Conservation (phyloP, 2,888 invertebrate species). For the Lepidocyrtinus sp. region DNA sequence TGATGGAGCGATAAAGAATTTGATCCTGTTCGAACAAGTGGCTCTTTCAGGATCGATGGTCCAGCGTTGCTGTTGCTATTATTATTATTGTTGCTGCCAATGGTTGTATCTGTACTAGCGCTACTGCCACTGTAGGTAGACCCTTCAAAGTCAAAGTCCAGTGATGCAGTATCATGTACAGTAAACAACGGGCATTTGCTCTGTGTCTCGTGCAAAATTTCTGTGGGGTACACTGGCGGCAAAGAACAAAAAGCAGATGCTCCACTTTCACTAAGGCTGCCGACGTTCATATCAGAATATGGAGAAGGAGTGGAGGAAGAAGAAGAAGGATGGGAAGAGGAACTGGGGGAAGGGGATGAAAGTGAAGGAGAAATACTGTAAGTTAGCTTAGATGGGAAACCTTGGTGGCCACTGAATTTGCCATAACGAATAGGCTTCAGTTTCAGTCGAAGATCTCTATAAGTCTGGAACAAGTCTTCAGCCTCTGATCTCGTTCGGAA, state of each 20-base stretch:
- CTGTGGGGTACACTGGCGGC: constrained; percentile 62
- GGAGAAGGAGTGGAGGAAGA: constrained; percentile 36
- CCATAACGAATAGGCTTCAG: constrained; percentile 68
- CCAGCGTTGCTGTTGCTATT: constrained; percentile 1
- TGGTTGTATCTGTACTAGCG: constrained; percentile 36
- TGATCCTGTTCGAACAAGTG: constrained; percentile 58
- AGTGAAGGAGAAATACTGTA: constrained; percentile 46
- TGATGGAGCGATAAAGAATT: constrained; percentile 60
- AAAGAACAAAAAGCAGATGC: constrained; percentile 56
- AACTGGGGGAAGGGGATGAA: constrained; percentile 24
- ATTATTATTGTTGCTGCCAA: constrained; percentile 13
- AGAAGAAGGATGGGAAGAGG: constrained; percentile 19
- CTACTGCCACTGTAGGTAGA: constrained; percentile 51
- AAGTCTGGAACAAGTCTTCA: constrained; percentile 68
- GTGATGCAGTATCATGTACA: constrained; percentile 62
- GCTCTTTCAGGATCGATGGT: constrained; percentile 46
- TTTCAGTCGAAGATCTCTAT: constrained; percentile 68
- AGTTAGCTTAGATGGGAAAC: constrained; percentile 42
- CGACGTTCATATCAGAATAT: constrained; percentile 17
- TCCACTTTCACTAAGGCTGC: constrained; percentile 23
- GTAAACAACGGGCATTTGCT: constrained; percentile 61
- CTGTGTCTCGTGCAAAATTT: constrained; percentile 61
- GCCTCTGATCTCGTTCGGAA: constrained; percentile 68
- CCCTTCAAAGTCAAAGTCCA: constrained; percentile 63
- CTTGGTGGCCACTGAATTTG: constrained; percentile 64